Evolutionary conservation across 2,797 vertebrate genomes (phyloP).

Genomic region (Micromesistius poutassou): DNA sequence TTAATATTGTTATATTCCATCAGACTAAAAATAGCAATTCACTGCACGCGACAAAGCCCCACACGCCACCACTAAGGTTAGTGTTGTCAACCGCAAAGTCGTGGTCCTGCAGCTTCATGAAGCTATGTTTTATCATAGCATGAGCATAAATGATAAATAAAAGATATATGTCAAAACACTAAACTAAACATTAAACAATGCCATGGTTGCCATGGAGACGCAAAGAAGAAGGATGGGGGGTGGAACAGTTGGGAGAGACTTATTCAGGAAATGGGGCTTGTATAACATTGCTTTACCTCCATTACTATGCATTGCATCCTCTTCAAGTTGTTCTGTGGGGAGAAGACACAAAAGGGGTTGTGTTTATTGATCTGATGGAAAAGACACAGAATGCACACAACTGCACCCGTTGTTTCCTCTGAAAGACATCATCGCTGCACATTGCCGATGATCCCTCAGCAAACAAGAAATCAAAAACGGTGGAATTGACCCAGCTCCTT

Average conservation of each 20-base stretch:
- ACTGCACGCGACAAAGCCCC: neutral
- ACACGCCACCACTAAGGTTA: neutral
- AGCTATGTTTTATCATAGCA: too few relatives aligned
- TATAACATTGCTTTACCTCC: slow-evolving; percentile 74
- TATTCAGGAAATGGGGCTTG: slow-evolving; percentile 48
- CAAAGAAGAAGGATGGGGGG: slow-evolving; percentile 18
- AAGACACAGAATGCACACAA: slow-evolving; percentile 32
- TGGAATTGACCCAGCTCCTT: slow-evolving; percentile 23
- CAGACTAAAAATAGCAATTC: neutral
- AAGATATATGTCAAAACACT: neutral
- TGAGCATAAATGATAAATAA: too few relatives aligned
- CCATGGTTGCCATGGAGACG: slow-evolving; percentile 37
- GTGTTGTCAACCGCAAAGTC: neutral
- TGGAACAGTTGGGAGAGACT: slow-evolving; percentile 29
- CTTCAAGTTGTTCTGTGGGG: slow-evolving; percentile 77
- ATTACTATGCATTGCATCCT: slow-evolving; percentile 78
- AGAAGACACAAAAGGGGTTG: slow-evolving; percentile 36
- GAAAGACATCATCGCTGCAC: slow-evolving; percentile 32
- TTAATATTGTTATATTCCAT: neutral
- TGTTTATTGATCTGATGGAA: slow-evolving; percentile 61
- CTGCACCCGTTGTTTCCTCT: slow-evolving; percentile 29
- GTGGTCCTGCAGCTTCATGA: too few relatives aligned
- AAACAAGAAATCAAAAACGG: slow-evolving; percentile 28
- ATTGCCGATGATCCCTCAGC: slow-evolving; percentile 16
- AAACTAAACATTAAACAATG: slow-evolving; percentile 31